Evolutionary conservation across 92 coral and sea anemone genomes (phyloP).

Genomic region (Hydrozoanthus gracilis): DNA sequence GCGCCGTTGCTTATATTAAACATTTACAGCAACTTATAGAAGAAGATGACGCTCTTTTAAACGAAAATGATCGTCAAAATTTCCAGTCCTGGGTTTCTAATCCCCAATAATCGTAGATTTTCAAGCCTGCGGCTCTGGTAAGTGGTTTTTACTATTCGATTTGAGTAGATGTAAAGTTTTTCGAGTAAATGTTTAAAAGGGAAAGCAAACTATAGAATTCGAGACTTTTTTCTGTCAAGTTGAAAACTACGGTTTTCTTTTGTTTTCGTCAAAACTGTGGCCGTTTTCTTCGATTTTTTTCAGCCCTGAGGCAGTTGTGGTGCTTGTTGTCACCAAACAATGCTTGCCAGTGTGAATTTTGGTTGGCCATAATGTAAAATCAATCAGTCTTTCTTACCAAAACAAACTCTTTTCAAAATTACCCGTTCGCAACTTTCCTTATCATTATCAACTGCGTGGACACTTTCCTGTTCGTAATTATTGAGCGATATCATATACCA

Average conservation of each 20-base stretch:
- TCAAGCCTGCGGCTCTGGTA: background rate
- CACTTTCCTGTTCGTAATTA: background rate
- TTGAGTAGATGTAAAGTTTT: too few relatives aligned
- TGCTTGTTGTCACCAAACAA: slow-evolving; percentile 2
- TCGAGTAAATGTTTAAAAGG: too few relatives aligned
- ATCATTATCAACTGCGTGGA: background rate
- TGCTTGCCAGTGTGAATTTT: slow-evolving; percentile 2
- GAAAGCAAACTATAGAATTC: background rate
- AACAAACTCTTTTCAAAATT: slow-evolving; percentile 32
- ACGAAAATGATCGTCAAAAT: slow-evolving; percentile 55
- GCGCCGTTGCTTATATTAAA: slow-evolving; percentile 95
- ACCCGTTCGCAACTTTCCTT: slow-evolving; percentile 13
- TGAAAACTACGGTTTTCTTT: slow-evolving; percentile 1
- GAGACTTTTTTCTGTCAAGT: background rate
- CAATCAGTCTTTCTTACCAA: background rate
- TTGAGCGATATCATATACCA: too few relatives aligned
- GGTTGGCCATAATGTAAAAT: slow-evolving; percentile 26
- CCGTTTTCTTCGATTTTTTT: slow-evolving; percentile 9
- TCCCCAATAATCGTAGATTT: slow-evolving; percentile 12
- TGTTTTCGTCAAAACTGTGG: slow-evolving; percentile 8
- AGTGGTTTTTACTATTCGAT: background rate
- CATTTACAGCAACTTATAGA: slow-evolving; percentile 90
- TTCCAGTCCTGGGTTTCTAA: slow-evolving; percentile 29
- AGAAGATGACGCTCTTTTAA: slow-evolving; percentile 81
- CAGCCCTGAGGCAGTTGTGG: slow-evolving; percentile 23